phyloP scores from a whole-genome alignment of 2,888 invertebrate species.

The Mantis religiosa region DNA sequence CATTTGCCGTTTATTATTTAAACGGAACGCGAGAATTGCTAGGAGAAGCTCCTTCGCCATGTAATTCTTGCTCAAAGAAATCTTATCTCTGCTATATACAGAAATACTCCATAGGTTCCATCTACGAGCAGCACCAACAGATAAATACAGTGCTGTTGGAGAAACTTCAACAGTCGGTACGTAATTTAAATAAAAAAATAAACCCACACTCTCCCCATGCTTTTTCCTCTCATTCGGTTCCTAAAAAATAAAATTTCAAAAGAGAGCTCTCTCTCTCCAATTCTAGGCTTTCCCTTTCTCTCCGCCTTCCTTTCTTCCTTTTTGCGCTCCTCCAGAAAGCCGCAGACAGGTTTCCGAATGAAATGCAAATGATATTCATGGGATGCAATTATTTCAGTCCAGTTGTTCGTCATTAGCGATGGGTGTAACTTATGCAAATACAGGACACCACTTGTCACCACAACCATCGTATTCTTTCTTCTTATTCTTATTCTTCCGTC shows the following conservation, averaged over 20 bases:
- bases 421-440: not conserved
- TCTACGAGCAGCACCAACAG: not conserved
- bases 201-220: not conserved
- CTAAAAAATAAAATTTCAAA: not conserved
- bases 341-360: not conserved
- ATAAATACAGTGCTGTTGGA: not conserved
- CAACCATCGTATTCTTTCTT: not conserved
- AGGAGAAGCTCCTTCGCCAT: not conserved
- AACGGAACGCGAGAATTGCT: not conserved
- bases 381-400: not conserved
- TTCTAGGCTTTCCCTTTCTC: not conserved
- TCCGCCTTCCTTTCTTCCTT: not conserved
- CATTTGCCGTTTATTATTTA: not conserved
- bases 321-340: not conserved
- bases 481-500: not conserved
- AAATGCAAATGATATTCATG: not conserved
- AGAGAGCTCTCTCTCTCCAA: not conserved
- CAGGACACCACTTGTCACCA: not conserved
- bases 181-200: not conserved
- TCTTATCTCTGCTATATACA: not conserved
- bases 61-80: not conserved
- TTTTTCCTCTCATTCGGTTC: not conserved
- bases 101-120: not conserved
- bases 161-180: not conserved
- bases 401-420: not conserved